Conservation (phyloP, 2,797 vertebrate species). For the Arnoldichthys spilopterus region DNA sequence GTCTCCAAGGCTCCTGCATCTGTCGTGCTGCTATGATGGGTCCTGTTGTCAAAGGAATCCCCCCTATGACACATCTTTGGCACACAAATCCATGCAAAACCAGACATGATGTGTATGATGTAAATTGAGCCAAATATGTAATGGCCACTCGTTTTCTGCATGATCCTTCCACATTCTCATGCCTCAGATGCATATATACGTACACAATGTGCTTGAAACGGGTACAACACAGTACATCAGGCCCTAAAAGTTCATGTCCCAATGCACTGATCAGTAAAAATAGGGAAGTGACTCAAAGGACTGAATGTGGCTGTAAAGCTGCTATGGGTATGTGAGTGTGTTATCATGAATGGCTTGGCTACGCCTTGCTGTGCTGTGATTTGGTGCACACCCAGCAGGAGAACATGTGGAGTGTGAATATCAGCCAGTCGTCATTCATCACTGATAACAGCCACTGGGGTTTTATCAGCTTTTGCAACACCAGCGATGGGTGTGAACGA, state of each 20-base stretch:
- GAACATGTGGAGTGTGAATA: background rate
- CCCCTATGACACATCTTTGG: too few relatives aligned
- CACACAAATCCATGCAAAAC: too few relatives aligned
- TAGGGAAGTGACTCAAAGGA: background rate
- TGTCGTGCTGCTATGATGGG: too few relatives aligned
- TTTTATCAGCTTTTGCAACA: conserved; percentile 21
- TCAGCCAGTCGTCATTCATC: conserved; percentile 17
- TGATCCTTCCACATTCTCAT: too few relatives aligned
- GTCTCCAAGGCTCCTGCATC: too few relatives aligned
- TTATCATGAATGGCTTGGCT: background rate
- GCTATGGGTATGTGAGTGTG: background rate
- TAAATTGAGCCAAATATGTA: too few relatives aligned
- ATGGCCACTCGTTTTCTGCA: too few relatives aligned
- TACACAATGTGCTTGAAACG: too few relatives aligned
- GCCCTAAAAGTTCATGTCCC: background rate
- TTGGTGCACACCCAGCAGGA: background rate
- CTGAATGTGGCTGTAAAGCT: background rate
- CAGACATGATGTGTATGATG: too few relatives aligned
- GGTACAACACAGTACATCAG: too few relatives aligned
- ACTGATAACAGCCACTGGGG: background rate
- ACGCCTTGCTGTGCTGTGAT: background rate
- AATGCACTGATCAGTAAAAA: background rate
- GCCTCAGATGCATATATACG: too few relatives aligned
- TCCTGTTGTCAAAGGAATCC: too few relatives aligned
- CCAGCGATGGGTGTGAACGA: background rate